A percentile compares a stretch with the other conserved stretches of the same genome.
Conservation (phyloP, 2,888 invertebrate species). For the Gastracanthus pulcherrimus region DNA sequence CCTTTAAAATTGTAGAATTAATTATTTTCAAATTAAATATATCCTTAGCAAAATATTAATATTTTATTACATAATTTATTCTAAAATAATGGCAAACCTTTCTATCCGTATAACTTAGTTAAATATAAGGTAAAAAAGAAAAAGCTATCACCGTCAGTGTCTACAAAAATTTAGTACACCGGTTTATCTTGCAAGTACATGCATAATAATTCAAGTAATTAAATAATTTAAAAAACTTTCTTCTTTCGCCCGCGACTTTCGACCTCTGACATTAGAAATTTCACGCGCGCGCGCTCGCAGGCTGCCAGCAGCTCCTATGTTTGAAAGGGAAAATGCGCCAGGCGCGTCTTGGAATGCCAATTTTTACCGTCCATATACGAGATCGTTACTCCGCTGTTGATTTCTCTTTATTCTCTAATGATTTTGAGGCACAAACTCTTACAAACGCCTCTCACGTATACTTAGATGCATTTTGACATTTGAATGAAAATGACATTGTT, state of each 20-base stretch:
- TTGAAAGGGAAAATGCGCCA: conserved; percentile 25
- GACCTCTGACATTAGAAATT: conserved; percentile 43
- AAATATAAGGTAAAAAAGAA: too few relatives aligned
- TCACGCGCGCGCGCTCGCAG: neutral
- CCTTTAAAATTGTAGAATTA: too few relatives aligned
- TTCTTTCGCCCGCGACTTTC: conserved; percentile 22
- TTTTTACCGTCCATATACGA: conserved; percentile 21
- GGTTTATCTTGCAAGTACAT: too few relatives aligned
- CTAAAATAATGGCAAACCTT: too few relatives aligned
- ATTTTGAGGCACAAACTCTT: too few relatives aligned
- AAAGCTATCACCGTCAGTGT: too few relatives aligned
- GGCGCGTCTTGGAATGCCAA: conserved; percentile 14
- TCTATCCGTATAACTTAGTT: too few relatives aligned
- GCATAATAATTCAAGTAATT: conserved; percentile 23
- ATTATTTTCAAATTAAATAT: too few relatives aligned
- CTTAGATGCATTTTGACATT: conserved; percentile 15
- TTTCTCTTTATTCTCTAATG: conserved; percentile 17
- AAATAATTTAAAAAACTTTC: conserved; percentile 37
- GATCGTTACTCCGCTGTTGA: neutral
- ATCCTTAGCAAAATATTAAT: too few relatives aligned
- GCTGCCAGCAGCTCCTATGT: too few relatives aligned
- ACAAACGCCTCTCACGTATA: neutral
- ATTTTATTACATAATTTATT: too few relatives aligned
- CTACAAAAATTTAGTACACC: too few relatives aligned
- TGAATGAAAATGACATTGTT: neutral